Evolutionary conservation across 1,140 invertebrate species (phyloP), one percentile per base, ranked within the genome.

Genomic region (Mactra quadrangularis): DNA sequence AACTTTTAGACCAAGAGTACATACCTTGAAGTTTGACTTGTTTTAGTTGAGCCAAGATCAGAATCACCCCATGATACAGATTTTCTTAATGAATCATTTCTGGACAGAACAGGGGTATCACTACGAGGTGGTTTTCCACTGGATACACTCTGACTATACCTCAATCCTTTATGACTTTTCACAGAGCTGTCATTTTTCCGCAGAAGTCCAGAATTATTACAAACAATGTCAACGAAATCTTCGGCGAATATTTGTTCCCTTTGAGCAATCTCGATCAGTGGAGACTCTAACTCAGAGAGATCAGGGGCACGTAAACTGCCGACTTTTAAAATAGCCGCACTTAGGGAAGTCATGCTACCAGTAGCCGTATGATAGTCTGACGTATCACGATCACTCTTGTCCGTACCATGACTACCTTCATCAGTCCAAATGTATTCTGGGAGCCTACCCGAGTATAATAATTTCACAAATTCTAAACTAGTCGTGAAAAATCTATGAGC

Each of bases 21-120:
- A n/a, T 55, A 81, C 77, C 77, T 81, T 29, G 77, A 81, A 3
- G 52, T 71, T 29, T 92, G 87, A 55, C 91, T 89, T 52, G 85
- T 83, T 50, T 88, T 87, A 7, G 92, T 89, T 27, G 90, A 88
- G 22, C 84, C 86, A 72, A 92, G 90, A n/a, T 88, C 90, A 62
- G 89, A 89, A 55, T 93, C 92, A 4, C 91, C 91, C 92, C 92
- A 93, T 0, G 92, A 92, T 19, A 93, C 92, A 53, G 89, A 89
- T 71, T 93, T 93, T 3, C 91, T 77, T 38, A 88, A 83, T 0
- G 90, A 90, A 72, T 92, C 90, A 22, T 85, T 78, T 15, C 90
- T 72, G 22, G 87, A 89, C 25, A 91, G 78, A 17, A 91, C 90
- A 25, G 89, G 89, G 0, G 88, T 90, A 33, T 91, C 90, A 19